Evolutionary conservation across 2,888 invertebrate genomes (phyloP).

Genomic region (Acanthosepion lycidas): DNA sequence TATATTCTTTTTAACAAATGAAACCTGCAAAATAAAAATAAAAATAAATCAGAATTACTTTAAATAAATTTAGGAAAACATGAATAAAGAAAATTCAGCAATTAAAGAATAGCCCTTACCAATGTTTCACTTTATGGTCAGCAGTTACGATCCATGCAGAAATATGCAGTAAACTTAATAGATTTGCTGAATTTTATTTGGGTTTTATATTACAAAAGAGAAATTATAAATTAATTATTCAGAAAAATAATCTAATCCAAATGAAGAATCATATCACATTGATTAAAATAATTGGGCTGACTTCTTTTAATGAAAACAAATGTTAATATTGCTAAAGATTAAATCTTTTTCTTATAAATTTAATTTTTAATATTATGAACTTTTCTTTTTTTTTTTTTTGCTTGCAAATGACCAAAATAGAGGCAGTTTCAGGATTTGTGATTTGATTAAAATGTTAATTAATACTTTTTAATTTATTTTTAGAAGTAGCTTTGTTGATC

Average conservation of each 20-base stretch:
- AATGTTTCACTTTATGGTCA: not conserved
- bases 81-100: not conserved
- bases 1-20: not conserved
- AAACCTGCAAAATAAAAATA: not conserved
- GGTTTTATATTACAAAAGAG: not conserved
- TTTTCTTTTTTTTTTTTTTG: not conserved
- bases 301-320: too few relatives aligned
- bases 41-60: not conserved
- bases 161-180: not conserved
- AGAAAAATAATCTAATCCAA: not conserved
- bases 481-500: constrained; percentile 8
- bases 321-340: not conserved
- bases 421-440: not conserved
- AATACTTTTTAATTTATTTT: not conserved
- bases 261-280: not conserved
- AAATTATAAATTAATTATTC: not conserved
- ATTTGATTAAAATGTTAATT: not conserved
- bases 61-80: not conserved
- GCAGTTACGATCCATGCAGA: not conserved
- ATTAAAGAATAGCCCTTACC: not conserved
- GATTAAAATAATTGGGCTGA: not conserved
- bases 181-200: not conserved
- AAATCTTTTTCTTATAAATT: not conserved
- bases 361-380: not conserved
- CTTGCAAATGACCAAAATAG: not conserved